Evolutionary conservation across 92 coral and sea anemone genomes (phyloP).

Genomic region (Virgularia gustaviana): DNA sequence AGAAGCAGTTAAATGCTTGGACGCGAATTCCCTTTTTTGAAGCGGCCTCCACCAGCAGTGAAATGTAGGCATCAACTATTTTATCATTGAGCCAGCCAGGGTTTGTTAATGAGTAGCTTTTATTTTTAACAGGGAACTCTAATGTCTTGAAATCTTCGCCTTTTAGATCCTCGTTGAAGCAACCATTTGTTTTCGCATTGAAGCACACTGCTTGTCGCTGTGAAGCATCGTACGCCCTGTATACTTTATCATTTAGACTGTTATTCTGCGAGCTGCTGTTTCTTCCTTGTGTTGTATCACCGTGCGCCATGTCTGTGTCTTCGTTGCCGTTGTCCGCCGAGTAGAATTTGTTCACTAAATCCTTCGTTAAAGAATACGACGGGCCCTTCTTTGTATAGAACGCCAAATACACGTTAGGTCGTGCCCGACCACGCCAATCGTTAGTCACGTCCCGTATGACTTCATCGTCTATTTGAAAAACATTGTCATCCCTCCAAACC

Average conservation of each 20-base stretch:
- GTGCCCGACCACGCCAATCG: not conserved
- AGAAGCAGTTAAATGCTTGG: not conserved
- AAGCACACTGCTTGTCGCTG: not conserved
- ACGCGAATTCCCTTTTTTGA: not conserved
- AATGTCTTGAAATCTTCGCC: conserved; percentile 36
- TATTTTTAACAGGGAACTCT: conserved; percentile 19
- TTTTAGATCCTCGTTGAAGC: not conserved
- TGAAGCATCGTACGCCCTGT: not conserved
- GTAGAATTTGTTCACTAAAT: not conserved
- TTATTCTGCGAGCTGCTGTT: not conserved
- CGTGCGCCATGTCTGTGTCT: too few relatives aligned
- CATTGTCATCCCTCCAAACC: not conserved
- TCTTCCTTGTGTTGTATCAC: not conserved
- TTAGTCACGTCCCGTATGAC: not conserved
- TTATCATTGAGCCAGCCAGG: conserved; percentile 12
- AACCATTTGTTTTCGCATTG: not conserved
- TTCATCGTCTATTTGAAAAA: not conserved
- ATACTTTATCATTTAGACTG: not conserved
- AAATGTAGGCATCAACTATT: conserved; percentile 9
- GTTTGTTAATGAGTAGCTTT: conserved; percentile 1
- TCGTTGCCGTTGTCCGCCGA: not conserved
- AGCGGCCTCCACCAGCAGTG: not conserved
- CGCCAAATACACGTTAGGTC: not conserved
- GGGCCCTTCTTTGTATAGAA: conserved; percentile 1
- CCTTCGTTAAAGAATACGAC: not conserved